phyloP scores from a whole-genome alignment of 2,888 invertebrate species.

The Incurvaria masculella region DNA sequence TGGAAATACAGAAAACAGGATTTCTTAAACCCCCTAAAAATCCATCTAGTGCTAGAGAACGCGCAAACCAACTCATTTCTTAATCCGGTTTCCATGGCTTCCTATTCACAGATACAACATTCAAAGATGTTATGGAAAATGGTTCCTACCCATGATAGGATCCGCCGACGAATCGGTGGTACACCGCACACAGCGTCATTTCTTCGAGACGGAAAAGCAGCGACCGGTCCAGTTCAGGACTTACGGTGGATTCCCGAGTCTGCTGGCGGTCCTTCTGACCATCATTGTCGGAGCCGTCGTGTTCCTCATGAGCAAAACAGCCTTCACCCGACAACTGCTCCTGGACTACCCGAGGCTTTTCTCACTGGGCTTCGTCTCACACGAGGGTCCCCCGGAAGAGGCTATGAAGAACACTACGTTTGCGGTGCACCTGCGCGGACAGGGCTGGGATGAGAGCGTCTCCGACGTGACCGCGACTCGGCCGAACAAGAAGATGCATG shows the following conservation, averaged over 20 bases:
- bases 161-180: conserved; percentile 75
- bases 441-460: conserved; percentile 72
- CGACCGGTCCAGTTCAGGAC: conserved; percentile 78
- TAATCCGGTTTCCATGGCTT: too few relatives aligned
- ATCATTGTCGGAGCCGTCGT: conserved; percentile 54
- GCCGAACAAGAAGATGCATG: conserved; percentile 65
- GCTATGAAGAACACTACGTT: conserved; percentile 61
- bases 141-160: conserved; percentile 78
- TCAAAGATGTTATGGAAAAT: conserved; percentile 48
- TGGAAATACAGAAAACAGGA: too few relatives aligned
- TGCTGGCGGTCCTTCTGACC: conserved; percentile 36
- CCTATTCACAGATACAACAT: conserved; percentile 45
- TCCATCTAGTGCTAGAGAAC: too few relatives aligned
- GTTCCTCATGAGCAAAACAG: conserved; percentile 21
- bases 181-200: conserved; percentile 74
- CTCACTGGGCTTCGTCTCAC: conserved; percentile 41
- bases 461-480: conserved; percentile 24
- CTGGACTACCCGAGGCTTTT: conserved; percentile 23
- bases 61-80: too few relatives aligned
- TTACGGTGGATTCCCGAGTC: conserved; percentile 56
- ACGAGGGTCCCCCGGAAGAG: conserved; percentile 62
- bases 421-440: conserved; percentile 66
- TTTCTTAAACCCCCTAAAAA: too few relatives aligned
- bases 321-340: conserved; percentile 24
- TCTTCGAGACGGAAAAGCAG: conserved; percentile 63